A percentile compares a stretch with the other conserved stretches of the same genome.
phyloP scores from a whole-genome alignment of 92 coral and sea anemone species.

The Pocillopora meandrina region DNA sequence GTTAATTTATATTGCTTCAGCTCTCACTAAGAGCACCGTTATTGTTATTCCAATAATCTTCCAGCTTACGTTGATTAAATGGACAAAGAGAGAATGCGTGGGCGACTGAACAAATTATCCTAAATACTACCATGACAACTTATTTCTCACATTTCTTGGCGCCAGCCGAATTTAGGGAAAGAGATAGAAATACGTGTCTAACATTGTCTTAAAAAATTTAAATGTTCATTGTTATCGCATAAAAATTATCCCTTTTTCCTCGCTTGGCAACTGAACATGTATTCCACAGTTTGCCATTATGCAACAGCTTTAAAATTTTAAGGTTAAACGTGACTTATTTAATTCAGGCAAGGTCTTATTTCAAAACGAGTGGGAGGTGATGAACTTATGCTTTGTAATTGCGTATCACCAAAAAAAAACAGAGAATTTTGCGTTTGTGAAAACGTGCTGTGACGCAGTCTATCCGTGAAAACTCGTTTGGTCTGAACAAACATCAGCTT shows the following conservation, averaged over 20 bases:
- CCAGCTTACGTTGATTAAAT: constrained; percentile 1
- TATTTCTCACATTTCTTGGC: neutral
- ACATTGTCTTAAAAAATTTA: no score
- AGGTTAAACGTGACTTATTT: no score
- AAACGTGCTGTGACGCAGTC: constrained; percentile 16
- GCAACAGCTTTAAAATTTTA: no score
- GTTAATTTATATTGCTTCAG: constrained; percentile 6
- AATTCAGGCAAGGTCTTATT: neutral
- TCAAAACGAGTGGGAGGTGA: neutral
- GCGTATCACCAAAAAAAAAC: neutral
- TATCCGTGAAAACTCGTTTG: neutral
- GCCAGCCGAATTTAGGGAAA: neutral
- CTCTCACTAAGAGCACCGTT: neutral
- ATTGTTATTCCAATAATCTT: constrained; percentile 1
- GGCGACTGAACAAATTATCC: constrained; percentile 7
- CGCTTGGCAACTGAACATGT: no score
- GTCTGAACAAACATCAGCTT: constrained; percentile 5
- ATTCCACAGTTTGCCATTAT: no score
- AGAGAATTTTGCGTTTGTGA: neutral
- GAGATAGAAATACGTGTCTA: neutral
- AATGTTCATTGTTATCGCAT: no score
- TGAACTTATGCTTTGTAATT: neutral
- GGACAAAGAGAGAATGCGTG: constrained; percentile 6
- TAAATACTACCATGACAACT: neutral
- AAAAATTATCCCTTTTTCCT: no score